These are phyloP conservation scores for Lithobius niger DNA, from an alignment of 1,140 invertebrate genomes.

Conservation along the genomic window DNA sequence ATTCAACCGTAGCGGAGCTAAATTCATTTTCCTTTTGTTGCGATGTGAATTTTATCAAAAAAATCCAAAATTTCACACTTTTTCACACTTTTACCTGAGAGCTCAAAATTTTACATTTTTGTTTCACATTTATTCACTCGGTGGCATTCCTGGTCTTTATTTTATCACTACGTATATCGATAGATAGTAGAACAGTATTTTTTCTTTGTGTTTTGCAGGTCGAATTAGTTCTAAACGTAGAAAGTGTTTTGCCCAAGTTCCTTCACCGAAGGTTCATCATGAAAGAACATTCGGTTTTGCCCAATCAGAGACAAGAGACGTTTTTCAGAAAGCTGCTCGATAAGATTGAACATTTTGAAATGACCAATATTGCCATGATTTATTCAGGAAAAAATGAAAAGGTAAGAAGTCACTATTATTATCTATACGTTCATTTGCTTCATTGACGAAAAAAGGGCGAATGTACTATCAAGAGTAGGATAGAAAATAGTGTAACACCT, in stretches of 20 bases:
- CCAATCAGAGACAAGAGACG: slow-evolving; percentile 23
- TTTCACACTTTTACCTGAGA: too few species aligned
- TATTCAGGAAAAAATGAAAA: neutral
- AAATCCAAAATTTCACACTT: too few species aligned
- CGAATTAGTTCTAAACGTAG: slow-evolving; percentile 36
- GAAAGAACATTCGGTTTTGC: slow-evolving; percentile 26
- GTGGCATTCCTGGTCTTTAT: neutral
- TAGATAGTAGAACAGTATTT: neutral
- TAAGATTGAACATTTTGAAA: slow-evolving; percentile 10
- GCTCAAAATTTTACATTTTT: slow-evolving; percentile 4
- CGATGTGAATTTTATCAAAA: neutral
- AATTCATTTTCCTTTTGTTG: too few species aligned
- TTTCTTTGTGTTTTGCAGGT: slow-evolving; percentile 20
- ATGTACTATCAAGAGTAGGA: too few species aligned
- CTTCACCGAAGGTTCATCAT: slow-evolving; percentile 29
- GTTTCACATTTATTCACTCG: too few species aligned
- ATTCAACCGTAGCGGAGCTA: too few species aligned
- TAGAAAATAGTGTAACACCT: too few species aligned
- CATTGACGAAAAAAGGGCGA: too few species aligned
- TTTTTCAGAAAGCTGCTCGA: slow-evolving; percentile 8
- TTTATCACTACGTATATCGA: neutral
- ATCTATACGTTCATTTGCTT: too few species aligned
- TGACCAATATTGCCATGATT: neutral
- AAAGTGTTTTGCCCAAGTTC: slow-evolving; percentile 31
- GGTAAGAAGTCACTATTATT: neutral